phyloP scores from a whole-genome alignment of 1,140 invertebrate genomes.

The Thaumatotibia leucotreta region DNA sequence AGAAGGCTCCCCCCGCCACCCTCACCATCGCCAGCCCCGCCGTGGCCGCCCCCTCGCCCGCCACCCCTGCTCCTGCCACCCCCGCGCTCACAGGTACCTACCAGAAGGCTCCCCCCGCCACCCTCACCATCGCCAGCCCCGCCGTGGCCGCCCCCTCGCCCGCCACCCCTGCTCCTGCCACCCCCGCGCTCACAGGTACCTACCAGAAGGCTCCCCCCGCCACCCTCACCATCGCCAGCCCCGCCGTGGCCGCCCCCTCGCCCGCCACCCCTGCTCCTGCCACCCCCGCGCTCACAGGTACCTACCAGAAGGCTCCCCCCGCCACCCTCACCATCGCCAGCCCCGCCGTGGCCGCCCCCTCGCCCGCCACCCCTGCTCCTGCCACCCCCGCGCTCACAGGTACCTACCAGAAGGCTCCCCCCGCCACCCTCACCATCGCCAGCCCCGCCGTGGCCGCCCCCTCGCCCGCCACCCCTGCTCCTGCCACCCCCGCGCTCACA shows the following conservation, averaged over 20 bases:
- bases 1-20: conserved; percentile 14
- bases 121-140: conserved; percentile 7
- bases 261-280: conserved; percentile 22
- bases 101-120: no score
- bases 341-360: conserved; percentile 15
- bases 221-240: neutral
- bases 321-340: neutral
- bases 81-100: no score
- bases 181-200: no score
- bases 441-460: conserved; percentile 15
- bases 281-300: conserved; percentile 24
- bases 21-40: conserved; percentile 9
- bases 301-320: no score
- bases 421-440: neutral
- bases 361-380: conserved; percentile 22
- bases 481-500: conserved; percentile 22
- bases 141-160: conserved; percentile 17
- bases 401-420: no score
- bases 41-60: conserved; percentile 15
- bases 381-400: conserved; percentile 23
- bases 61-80: conserved; percentile 23
- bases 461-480: conserved; percentile 22
- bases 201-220: no score
- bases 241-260: conserved; percentile 16
- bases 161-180: conserved; percentile 22